Evolutionary conservation across 2,797 vertebrate species (phyloP).

Genomic region (Pyrrhura leucotis): DNA sequence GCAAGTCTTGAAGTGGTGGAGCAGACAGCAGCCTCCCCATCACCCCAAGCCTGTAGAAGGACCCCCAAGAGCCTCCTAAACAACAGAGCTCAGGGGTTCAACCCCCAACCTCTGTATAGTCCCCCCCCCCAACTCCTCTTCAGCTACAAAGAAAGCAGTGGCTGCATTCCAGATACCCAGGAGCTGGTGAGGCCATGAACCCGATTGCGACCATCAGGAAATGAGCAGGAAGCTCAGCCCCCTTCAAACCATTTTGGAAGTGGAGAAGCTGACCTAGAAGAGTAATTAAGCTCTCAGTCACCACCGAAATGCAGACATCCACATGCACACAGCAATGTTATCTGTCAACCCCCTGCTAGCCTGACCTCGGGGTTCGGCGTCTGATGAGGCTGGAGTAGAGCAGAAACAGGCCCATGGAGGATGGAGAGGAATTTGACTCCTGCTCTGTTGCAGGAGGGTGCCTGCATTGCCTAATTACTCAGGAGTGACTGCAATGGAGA

Average conservation of each 20-base stretch:
- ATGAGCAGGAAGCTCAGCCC: slow-evolving; percentile 16
- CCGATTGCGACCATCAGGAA: background rate
- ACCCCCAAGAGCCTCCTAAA: background rate
- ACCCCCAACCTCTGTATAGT: background rate
- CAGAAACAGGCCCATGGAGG: background rate
- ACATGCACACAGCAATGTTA: background rate
- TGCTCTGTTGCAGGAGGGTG: background rate
- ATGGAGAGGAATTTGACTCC: slow-evolving; percentile 5
- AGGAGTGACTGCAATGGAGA: background rate
- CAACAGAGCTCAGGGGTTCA: background rate
- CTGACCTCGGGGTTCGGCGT: background rate
- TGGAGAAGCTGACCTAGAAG: slow-evolving; percentile 8
- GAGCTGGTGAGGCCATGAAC: background rate
- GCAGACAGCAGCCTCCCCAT: background rate
- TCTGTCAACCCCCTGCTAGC: background rate
- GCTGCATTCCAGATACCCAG: background rate
- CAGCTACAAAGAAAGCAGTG: background rate
- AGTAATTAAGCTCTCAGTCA: slow-evolving; percentile 17
- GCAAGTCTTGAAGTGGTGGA: background rate
- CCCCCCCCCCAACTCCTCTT: fast-evolving
- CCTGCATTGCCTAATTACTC: background rate
- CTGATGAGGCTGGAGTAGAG: background rate
- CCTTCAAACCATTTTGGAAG: slow-evolving; percentile 13
- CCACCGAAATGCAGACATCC: background rate
- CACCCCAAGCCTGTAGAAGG: background rate